Conservation (phyloP, 2,888 invertebrate species). For the Disparrhopalites patrizii region DNA sequence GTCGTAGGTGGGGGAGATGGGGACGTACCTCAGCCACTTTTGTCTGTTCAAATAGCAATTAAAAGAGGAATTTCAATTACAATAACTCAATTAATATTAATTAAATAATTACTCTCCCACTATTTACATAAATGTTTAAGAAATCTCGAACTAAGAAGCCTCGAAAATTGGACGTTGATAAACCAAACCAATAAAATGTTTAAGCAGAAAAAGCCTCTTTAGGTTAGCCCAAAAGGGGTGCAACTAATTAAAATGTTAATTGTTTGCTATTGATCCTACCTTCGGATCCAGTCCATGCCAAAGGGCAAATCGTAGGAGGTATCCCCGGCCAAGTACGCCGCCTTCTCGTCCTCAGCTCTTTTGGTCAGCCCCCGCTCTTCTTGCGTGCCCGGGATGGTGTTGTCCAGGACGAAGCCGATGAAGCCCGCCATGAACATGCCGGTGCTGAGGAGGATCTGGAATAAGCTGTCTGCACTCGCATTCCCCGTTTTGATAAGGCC, state of each 20-base stretch:
- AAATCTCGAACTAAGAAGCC: too few relatives aligned
- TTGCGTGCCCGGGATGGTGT: constrained; percentile 70
- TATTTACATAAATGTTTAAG: too few relatives aligned
- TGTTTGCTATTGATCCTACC: constrained; percentile 53
- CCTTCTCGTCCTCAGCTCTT: constrained; percentile 48
- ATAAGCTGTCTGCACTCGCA: constrained; percentile 62
- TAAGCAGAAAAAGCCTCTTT: too few relatives aligned
- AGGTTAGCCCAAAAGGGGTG: too few relatives aligned
- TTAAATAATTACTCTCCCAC: too few relatives aligned
- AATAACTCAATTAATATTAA: background rate
- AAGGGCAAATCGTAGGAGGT: constrained; percentile 56
- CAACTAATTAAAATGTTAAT: background rate
- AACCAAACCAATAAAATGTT: too few relatives aligned
- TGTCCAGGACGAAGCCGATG: constrained; percentile 68
- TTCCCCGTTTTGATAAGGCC: constrained; percentile 63
- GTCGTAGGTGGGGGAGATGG: constrained; percentile 41
- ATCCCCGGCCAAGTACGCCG: constrained; percentile 29
- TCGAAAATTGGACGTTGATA: too few relatives aligned
- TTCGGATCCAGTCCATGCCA: constrained; percentile 63
- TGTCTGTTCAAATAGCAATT: constrained; percentile 16
- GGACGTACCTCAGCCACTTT: constrained; percentile 31
- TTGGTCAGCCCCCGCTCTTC: constrained; percentile 71
- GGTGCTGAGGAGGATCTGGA: constrained; percentile 71
- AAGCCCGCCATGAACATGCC: constrained; percentile 72
- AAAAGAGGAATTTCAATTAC: background rate